Evolutionary conservation across 1,140 invertebrate species (phyloP).

Genomic region (Cecropterus lyciades): DNA sequence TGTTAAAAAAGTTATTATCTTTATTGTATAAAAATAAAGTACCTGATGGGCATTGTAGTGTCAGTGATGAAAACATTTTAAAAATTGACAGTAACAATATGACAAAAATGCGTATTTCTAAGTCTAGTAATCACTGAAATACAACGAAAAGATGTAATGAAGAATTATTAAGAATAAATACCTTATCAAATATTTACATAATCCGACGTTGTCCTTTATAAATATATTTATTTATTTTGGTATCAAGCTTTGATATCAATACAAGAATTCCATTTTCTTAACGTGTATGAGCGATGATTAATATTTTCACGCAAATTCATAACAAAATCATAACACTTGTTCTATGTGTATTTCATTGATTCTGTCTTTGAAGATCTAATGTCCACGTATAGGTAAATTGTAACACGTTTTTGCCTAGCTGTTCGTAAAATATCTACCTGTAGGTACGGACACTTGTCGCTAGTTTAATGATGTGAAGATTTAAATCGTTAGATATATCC

Average conservation of each 20-base stretch:
- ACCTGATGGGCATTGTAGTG: slow-evolving; percentile 12
- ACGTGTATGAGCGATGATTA: background rate
- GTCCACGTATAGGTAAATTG: no score
- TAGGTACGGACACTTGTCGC: no score
- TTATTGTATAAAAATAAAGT: slow-evolving; percentile 9
- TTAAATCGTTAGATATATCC: no score
- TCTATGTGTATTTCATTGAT: no score
- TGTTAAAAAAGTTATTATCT: slow-evolving; percentile 7
- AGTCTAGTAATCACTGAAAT: background rate
- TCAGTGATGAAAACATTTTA: background rate
- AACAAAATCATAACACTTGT: background rate
- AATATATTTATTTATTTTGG: slow-evolving; percentile 1
- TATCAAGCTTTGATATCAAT: background rate
- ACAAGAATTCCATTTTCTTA: background rate
- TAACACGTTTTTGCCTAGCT: no score
- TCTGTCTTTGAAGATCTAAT: no score
- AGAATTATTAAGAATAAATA: no score
- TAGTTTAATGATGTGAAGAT: no score
- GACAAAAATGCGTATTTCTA: background rate
- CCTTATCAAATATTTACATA: no score
- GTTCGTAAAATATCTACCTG: no score
- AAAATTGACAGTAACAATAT: background rate
- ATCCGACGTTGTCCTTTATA: background rate
- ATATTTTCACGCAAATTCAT: background rate
- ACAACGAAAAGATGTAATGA: background rate